phyloP scores from a whole-genome alignment of 2,888 invertebrate species.

The Pandemis heparana region DNA sequence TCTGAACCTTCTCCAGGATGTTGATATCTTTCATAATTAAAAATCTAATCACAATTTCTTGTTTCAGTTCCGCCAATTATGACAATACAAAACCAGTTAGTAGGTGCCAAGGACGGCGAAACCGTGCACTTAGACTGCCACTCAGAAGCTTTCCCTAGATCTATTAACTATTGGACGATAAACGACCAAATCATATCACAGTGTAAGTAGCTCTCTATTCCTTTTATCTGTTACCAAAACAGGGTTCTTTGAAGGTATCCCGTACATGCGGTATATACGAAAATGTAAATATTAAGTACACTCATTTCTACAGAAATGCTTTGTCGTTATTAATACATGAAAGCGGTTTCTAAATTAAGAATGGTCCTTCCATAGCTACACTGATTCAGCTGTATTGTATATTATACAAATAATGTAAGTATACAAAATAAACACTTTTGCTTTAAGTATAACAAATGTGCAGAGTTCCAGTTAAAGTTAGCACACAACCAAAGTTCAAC shows the following conservation, averaged over 20 bases:
- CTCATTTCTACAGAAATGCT: not conserved
- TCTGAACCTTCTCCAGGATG: no score
- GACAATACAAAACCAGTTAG: slow-evolving; percentile 91
- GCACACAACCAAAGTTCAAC: no score
- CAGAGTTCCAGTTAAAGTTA: not conserved
- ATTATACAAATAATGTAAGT: no score
- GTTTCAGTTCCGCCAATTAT: slow-evolving; percentile 91
- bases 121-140: slow-evolving; percentile 90
- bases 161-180: slow-evolving; percentile 92
- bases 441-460: not conserved
- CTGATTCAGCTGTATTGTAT: not conserved
- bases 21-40: not conserved
- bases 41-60: slow-evolving; percentile 41
- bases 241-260: not conserved
- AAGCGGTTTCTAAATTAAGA: slow-evolving; percentile 17
- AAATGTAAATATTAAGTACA: not conserved
- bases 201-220: slow-evolving; percentile 75
- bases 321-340: not conserved
- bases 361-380: not conserved
- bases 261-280: not conserved
- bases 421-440: not conserved
- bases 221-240: not conserved
- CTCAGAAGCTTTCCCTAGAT: slow-evolving; percentile 91
- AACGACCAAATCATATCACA: slow-evolving; percentile 90
- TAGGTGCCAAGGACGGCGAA: slow-evolving; percentile 90